Conservation (phyloP, 2,888 invertebrate genomes). For the Hedychridium roseum region DNA sequence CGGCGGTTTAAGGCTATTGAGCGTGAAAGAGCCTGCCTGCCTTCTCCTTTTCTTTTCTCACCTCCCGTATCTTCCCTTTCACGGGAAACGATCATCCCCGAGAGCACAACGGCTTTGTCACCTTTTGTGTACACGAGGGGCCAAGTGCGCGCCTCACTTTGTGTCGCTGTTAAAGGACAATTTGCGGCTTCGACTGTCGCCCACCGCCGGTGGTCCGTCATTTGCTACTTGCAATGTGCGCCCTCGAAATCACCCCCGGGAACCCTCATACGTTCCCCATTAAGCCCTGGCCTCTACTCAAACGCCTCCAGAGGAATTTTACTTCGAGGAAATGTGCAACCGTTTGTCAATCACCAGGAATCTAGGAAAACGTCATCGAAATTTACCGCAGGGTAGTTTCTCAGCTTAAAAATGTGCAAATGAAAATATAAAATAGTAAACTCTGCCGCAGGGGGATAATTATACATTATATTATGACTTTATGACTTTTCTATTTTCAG, state of each 20-base stretch:
- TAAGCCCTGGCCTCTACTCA: too few species aligned
- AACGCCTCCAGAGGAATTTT: too few species aligned
- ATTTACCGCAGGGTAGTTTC: too few species aligned
- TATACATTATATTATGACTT: too few species aligned
- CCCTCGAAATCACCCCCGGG: conserved; percentile 8
- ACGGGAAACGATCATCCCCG: conserved; percentile 44
- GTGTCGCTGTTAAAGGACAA: conserved; percentile 43
- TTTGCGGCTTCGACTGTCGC: conserved; percentile 31
- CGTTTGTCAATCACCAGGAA: too few species aligned
- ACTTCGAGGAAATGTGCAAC: too few species aligned
- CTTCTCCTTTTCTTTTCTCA: not conserved
- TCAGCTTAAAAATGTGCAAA: too few species aligned
- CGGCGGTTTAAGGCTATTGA: conserved; percentile 18
- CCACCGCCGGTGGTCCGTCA: conserved; percentile 19
- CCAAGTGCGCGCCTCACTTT: conserved; percentile 34
- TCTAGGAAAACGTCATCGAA: too few species aligned
- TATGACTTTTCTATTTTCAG: too few species aligned
- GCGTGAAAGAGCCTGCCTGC: conserved; percentile 32
- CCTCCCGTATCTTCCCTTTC: conserved; percentile 21
- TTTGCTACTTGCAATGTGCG: conserved; percentile 5
- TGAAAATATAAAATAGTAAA: too few species aligned
- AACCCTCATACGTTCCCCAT: too few species aligned
- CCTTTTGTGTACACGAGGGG: conserved; percentile 23
- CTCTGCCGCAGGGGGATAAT: too few species aligned
- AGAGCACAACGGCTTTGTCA: conserved; percentile 40